phyloP scores from a whole-genome alignment of 2,797 vertebrate genomes.

The Phoeniculus purpureus region DNA sequence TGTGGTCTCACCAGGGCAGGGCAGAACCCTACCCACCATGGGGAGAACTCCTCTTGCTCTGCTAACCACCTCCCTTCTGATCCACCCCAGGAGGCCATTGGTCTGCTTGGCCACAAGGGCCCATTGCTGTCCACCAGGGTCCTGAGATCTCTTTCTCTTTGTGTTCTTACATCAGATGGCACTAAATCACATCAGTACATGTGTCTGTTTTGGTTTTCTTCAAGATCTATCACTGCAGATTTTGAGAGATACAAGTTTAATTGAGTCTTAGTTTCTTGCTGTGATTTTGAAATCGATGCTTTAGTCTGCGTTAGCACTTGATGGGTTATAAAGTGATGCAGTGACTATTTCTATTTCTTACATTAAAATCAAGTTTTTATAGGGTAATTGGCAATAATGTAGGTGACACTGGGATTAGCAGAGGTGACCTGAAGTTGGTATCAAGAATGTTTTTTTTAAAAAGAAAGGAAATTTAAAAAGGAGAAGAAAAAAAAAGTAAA shows the following conservation, averaged over 20 bases:
- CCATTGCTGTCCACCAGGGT: no score
- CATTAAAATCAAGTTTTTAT: slow-evolving; percentile 70
- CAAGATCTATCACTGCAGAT: slow-evolving; percentile 53
- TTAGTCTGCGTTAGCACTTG: slow-evolving; percentile 75
- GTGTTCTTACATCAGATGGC: slow-evolving; percentile 47
- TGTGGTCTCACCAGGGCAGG: no score
- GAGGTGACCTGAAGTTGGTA: slow-evolving; percentile 65
- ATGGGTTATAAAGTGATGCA: slow-evolving; percentile 69
- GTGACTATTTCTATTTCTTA: slow-evolving; percentile 71
- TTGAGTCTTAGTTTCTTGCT: slow-evolving; percentile 78
- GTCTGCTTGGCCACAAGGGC: slow-evolving; percentile 8
- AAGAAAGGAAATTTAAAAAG: slow-evolving; percentile 19
- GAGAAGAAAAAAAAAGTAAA: background rate
- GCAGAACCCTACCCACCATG: no score
- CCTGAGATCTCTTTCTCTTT: background rate
- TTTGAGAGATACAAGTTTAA: slow-evolving; percentile 77
- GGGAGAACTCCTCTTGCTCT: no score
- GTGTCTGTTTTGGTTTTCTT: background rate
- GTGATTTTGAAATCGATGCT: slow-evolving; percentile 77
- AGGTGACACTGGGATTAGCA: slow-evolving; percentile 73
- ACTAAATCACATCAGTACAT: slow-evolving; percentile 49
- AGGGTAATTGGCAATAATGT: slow-evolving; percentile 75
- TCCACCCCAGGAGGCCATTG: background rate
- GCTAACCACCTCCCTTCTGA: no score
- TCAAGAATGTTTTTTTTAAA: slow-evolving; percentile 30